Conservation (phyloP, 2,888 invertebrate species). For the Lasioglossum zephyrum region DNA sequence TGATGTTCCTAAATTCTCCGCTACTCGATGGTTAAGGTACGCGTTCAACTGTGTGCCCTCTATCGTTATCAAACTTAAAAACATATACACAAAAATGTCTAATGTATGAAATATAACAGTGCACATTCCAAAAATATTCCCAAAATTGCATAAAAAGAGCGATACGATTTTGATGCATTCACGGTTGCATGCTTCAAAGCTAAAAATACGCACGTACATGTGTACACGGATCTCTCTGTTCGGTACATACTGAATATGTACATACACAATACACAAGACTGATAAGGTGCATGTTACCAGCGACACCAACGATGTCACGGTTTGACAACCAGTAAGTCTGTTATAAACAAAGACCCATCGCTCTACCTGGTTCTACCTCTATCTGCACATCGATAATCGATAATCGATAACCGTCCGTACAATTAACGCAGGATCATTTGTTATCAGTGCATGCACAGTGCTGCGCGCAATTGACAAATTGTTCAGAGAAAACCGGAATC, state of each 20-base stretch:
- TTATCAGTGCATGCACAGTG: not conserved
- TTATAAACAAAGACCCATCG: not conserved
- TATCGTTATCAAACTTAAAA: too few species aligned
- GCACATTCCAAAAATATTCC: not conserved
- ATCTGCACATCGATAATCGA: too few species aligned
- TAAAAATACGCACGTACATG: conserved; percentile 9
- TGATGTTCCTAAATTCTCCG: not conserved
- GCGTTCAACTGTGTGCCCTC: not conserved
- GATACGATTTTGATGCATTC: not conserved
- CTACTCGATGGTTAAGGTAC: not conserved
- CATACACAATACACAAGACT: not conserved
- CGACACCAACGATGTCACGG: not conserved
- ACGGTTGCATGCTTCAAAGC: not conserved
- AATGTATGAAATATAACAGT: not conserved
- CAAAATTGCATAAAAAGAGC: not conserved
- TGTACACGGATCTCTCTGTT: too few species aligned
- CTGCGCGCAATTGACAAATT: not conserved
- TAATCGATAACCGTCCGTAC: not conserved
- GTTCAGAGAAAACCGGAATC: too few species aligned
- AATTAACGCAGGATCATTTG: not conserved
- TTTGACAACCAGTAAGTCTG: conserved; percentile 21
- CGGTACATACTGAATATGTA: too few species aligned
- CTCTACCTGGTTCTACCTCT: not conserved
- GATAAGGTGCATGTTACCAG: not conserved
- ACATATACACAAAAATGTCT: not conserved